A percentile compares a stretch with the other conserved stretches of the same genome.
Evolutionary conservation across 2,888 invertebrate genomes (phyloP).

Genomic region (Digitonthophagus gazella): DNA sequence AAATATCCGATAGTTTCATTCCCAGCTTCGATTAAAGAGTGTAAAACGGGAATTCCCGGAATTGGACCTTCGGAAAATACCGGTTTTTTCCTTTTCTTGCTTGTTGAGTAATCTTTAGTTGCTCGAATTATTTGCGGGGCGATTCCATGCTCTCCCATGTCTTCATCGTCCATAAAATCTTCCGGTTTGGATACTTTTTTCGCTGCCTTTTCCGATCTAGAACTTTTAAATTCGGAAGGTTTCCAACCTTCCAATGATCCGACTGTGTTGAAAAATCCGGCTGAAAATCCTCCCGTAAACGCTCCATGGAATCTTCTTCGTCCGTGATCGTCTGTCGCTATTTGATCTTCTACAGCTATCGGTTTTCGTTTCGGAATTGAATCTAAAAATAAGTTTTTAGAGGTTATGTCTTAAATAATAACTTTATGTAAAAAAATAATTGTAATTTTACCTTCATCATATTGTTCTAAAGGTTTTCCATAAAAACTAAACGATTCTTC

Average conservation of each 20-base stretch:
- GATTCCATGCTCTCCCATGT: conserved; percentile 91
- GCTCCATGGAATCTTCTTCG: conserved; percentile 95
- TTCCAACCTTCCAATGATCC: conserved; percentile 95
- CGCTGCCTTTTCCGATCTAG: conserved; percentile 68
- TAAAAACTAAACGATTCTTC: conserved; percentile 69
- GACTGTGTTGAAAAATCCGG: conserved; percentile 96
- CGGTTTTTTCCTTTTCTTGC: conserved; percentile 50
- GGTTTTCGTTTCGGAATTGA: conserved; percentile 78
- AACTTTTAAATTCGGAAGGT: conserved; percentile 88
- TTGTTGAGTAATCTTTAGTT: conserved; percentile 69
- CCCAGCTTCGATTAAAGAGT: conserved; percentile 66
- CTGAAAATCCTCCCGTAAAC: conserved; percentile 96
- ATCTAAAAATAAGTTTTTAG: conserved; percentile 56
- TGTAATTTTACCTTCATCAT: conserved; percentile 72
- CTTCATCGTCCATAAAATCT: conserved; percentile 99
- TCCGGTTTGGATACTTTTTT: conserved; percentile 67
- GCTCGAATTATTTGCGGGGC: conserved; percentile 85
- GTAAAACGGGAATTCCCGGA: conserved; percentile 68
- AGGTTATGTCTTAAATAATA: conserved; percentile 6
- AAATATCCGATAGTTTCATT: conserved; percentile 87
- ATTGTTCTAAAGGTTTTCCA: conserved; percentile 77
- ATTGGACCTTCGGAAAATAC: conserved; percentile 49
- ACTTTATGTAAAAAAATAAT: conserved; percentile 1
- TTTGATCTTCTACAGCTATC: conserved; percentile 78
- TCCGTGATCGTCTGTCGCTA: conserved; percentile 86